Percentiles rank a stretch among this genome's conserved stretches.
phyloP scores from a whole-genome alignment of 2,888 invertebrate species.

The Pegoplata infirma region DNA sequence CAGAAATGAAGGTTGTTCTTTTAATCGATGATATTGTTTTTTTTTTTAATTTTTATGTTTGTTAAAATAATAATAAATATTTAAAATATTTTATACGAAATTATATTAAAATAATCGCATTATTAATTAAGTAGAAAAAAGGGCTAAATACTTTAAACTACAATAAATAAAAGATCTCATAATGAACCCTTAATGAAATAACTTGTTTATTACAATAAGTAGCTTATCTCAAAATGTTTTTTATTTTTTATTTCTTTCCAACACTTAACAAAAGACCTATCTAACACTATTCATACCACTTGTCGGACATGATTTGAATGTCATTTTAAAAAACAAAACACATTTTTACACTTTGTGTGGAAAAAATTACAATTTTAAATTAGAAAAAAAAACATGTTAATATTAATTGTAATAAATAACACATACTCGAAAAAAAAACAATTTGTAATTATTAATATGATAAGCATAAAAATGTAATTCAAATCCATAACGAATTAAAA shows the following conservation, averaged over 20 bases:
- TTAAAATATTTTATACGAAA: slow-evolving; percentile 17
- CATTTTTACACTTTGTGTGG: background rate
- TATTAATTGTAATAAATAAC: too few species aligned
- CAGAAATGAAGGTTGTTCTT: too few species aligned
- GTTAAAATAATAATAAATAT: too few species aligned
- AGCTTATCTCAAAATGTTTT: background rate
- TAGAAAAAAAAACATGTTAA: background rate
- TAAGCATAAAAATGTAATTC: background rate
- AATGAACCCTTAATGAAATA: slow-evolving; percentile 10
- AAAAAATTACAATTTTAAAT: background rate
- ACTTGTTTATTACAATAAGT: slow-evolving; percentile 24
- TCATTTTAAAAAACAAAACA: background rate
- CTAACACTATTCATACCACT: background rate
- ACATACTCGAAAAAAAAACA: too few species aligned
- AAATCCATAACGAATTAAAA: slow-evolving; percentile 21
- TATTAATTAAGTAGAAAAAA: slow-evolving; percentile 26
- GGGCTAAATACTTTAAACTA: slow-evolving; percentile 8
- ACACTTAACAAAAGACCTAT: background rate
- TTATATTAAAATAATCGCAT: slow-evolving; percentile 32
- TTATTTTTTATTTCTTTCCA: background rate
- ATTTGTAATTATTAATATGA: slow-evolving; percentile 20
- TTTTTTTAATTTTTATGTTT: too few species aligned
- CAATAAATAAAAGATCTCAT: background rate
- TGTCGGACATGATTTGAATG: background rate
- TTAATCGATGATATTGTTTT: too few species aligned